These are phyloP conservation scores for Umimayanthus chanpuru DNA, from an alignment of 92 coral and sea anemone genomes.

Conservation along the genomic window DNA sequence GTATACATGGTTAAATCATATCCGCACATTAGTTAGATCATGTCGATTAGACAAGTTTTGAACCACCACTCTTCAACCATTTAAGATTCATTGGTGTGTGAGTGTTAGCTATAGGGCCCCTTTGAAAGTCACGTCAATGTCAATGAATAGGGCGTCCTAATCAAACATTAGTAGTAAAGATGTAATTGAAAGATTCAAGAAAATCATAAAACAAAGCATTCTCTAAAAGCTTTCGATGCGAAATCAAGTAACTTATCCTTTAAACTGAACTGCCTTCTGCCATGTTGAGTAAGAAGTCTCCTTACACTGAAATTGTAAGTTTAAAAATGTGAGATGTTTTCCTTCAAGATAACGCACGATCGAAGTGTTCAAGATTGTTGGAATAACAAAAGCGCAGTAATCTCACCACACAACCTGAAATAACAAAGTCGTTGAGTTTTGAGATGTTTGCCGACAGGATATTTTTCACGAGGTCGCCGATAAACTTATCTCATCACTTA, in stretches of 20 bases:
- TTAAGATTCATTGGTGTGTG: no score
- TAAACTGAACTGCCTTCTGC: background rate
- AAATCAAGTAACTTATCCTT: no score
- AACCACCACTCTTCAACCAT: background rate
- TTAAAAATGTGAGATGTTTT: background rate
- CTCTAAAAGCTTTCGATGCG: no score
- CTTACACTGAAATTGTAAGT: background rate
- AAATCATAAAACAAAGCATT: no score
- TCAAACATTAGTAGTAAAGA: no score
- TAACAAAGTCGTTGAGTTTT: background rate
- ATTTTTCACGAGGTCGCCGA: background rate
- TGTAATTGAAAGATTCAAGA: no score
- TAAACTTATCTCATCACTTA: background rate
- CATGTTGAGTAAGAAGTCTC: background rate
- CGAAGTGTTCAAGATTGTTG: background rate
- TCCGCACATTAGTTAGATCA: background rate
- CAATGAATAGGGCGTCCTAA: no score
- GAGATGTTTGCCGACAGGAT: background rate
- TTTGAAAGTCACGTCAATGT: no score
- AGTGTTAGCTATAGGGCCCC: no score
- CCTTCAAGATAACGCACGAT: background rate
- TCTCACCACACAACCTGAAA: background rate
- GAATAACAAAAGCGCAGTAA: background rate
- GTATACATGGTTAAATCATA: background rate
- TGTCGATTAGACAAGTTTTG: background rate